Conservation (phyloP, 2,888 invertebrate genomes). For the Xestia sexstrigata region DNA sequence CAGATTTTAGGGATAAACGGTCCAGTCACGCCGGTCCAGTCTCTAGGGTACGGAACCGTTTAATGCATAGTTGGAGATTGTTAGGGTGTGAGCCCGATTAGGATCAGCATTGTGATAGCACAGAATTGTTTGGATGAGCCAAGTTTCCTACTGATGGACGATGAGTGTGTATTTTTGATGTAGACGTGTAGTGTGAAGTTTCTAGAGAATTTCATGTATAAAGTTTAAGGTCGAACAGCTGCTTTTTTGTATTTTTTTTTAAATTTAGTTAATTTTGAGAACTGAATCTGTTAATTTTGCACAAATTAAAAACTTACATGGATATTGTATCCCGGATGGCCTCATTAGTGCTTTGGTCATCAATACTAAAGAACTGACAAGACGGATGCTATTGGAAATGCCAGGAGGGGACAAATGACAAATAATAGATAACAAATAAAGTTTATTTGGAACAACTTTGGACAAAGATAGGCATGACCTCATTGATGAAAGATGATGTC, state of each 20-base stretch:
- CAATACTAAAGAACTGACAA: not conserved
- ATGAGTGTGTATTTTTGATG: constrained; percentile 60
- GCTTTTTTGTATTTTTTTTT: not conserved
- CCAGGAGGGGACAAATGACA: not conserved
- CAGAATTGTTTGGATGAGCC: constrained; percentile 69
- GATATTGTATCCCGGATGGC: not conserved
- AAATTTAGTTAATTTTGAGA: not conserved
- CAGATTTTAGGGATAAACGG: constrained; percentile 79
- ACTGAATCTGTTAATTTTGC: not conserved
- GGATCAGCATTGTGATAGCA: constrained; percentile 74
- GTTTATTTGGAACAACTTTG: not conserved
- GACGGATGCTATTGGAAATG: not conserved
- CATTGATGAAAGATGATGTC: not conserved
- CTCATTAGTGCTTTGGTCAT: not conserved
- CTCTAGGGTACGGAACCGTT: constrained; percentile 81
- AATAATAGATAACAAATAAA: not conserved
- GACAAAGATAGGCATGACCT: not conserved
- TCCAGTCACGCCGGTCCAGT: constrained; percentile 86
- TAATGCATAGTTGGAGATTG: constrained; percentile 87
- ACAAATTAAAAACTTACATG: not conserved
- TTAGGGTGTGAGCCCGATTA: constrained; percentile 79
- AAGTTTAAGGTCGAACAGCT: not conserved
- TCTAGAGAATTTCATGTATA: not conserved
- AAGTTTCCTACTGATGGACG: constrained; percentile 61
- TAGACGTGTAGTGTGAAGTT: constrained; percentile 33